Evolutionary conservation across 2,797 vertebrate genomes (phyloP).

Genomic region (Nannoperca obscura): DNA sequence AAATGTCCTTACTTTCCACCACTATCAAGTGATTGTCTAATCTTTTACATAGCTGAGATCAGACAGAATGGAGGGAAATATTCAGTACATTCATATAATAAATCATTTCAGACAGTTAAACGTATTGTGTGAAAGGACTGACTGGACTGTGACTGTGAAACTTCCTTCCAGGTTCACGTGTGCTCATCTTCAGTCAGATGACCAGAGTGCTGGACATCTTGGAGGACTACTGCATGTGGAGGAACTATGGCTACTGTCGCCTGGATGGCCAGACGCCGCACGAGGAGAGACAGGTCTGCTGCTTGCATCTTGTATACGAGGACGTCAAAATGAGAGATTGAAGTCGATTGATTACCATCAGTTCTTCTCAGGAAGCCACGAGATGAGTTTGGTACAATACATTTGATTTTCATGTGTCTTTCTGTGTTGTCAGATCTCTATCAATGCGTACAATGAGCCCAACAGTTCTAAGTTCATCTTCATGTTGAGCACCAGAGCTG

Average conservation of each 20-base stretch:
- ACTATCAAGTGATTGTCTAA: no score
- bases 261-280: constrained; percentile 98
- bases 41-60: background rate
- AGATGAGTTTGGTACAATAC: background rate
- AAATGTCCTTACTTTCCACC: no score
- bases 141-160: background rate
- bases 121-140: background rate
- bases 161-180: constrained; percentile 88
- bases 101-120: background rate
- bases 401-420: background rate
- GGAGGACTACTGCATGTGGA: constrained; percentile 99
- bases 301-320: background rate
- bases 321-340: background rate
- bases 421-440: constrained; percentile 90
- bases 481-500: constrained; percentile 98
- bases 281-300: constrained; percentile 95
- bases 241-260: constrained; percentile 95
- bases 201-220: constrained; percentile 97
- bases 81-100: background rate
- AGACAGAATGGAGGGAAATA: background rate
- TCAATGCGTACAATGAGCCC: constrained; percentile 94
- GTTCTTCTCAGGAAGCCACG: background rate
- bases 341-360: background rate
- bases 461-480: constrained; percentile 96
- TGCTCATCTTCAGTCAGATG: constrained; percentile 99